A percentile compares a stretch with the other conserved stretches of the same genome.
phyloP scores from a whole-genome alignment of 2,797 vertebrate genomes.

The Phaenicophaeus curvirostris region DNA sequence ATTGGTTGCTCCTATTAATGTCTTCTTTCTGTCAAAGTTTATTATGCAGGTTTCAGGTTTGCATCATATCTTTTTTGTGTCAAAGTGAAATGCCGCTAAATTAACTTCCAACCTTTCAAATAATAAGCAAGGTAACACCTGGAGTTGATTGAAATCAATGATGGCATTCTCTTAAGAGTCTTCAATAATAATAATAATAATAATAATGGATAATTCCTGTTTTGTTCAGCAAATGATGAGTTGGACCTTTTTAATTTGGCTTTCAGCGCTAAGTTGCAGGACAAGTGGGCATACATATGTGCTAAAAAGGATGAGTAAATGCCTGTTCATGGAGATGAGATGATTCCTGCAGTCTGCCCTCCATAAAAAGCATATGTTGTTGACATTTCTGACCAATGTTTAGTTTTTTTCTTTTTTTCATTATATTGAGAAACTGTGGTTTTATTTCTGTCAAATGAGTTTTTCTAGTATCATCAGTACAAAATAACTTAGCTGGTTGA shows the following conservation, averaged over 20 bases:
- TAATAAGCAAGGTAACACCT: not conserved
- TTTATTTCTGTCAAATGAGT: not conserved
- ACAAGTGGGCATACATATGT: not conserved
- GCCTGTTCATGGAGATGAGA: constrained; percentile 12
- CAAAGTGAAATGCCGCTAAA: not conserved
- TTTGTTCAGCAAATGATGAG: not conserved
- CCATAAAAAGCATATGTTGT: not conserved
- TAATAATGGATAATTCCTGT: not conserved
- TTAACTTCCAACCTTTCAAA: not conserved
- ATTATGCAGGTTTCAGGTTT: constrained; percentile 28
- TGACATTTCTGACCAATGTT: constrained; percentile 4
- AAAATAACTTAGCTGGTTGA: not conserved
- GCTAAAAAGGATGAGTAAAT: constrained; percentile 26
- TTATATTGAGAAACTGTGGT: not conserved
- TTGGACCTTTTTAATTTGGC: not conserved
- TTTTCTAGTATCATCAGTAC: not conserved
- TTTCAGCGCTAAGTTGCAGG: not conserved
- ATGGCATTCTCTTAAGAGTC: not conserved
- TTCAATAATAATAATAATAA: not conserved
- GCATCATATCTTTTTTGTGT: not conserved
- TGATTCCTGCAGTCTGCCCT: not conserved
- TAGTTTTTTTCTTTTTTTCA: not conserved
- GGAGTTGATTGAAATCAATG: not conserved
- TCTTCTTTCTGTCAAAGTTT: constrained; percentile 8
- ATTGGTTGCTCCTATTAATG: constrained; percentile 38